Base-by-base conservation (phyloP, 2,888 invertebrate genomes). In the Pyrrhia umbra region DNA sequence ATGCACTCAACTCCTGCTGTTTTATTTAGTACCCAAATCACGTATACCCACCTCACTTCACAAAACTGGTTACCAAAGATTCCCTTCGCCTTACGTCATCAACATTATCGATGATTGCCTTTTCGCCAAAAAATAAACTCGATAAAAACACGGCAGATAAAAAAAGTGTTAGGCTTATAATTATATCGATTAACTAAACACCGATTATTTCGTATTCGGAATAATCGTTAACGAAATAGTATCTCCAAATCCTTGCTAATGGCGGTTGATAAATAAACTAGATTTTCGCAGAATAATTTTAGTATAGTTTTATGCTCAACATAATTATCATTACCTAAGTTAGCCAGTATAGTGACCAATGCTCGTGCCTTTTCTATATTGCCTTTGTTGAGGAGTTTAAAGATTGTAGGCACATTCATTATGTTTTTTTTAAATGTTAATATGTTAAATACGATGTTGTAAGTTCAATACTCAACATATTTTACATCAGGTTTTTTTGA, bases 31-130 rank as follows among this genome's bases (percentile, higher is more conserved):
- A 62, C 52, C 72, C 77, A 58, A 68, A 15, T 51, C 71, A 57
- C 46, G 54, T 61, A 21, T 13, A 6, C 15, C n/a, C 10, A 56
- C 42, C 10, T 55, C 18, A 20, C 30, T 58, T 51, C 49, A 54
- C 21, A 9, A 30, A 77, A 80, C 80, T 49, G 72, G 75, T 77
- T 75, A 43, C 49, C 8, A 68, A 67, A 76, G 50, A 75, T 78
- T 69, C 71, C 73, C 68, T 76, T 72, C 50, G 30, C 21, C 46
- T 77, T 68, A 72, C 81, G 65, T 73, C 73, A 78, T 40, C 50
- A 6, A n/a, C 25, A n/a, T 34, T 58, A 13, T 42, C 49, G 45
- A 43, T 50, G 27, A 18, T 20, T 50, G 16, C 10, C 23, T 50
- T 52, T 49, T n/a, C 6, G 13, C 2, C 6, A 54, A 45, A 57